Evolutionary conservation across 2,888 invertebrate genomes (phyloP).

Genomic region (Physocephala rufipes): DNA sequence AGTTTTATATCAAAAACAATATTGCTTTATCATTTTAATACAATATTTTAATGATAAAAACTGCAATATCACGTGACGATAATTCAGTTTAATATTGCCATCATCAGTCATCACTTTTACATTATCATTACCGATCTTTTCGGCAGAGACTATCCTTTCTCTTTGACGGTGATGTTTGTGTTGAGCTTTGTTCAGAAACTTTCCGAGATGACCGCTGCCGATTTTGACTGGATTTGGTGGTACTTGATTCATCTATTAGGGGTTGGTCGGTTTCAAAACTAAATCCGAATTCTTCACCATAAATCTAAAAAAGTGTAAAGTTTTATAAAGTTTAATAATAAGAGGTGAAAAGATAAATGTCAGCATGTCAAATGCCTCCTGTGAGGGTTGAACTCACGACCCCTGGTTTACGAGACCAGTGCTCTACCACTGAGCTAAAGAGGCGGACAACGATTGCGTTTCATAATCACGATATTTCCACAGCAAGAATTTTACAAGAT

Average conservation of each 20-base stretch:
- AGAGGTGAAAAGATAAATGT: neutral
- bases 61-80: too few species aligned
- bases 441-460: conserved; percentile 10
- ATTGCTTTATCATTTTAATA: neutral
- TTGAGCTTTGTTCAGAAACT: conserved; percentile 83
- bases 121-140: conserved; percentile 74
- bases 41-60: too few species aligned
- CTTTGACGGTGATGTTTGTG: conserved; percentile 79
- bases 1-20: neutral
- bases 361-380: conserved; percentile 50
- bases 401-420: conserved; percentile 62
- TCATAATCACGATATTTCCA: neutral
- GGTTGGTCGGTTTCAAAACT: conserved; percentile 69
- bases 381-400: conserved; percentile 62
- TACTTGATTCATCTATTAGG: conserved; percentile 58
- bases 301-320: conserved; percentile 69
- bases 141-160: conserved; percentile 80
- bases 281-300: conserved; percentile 85
- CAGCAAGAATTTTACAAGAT: too few species aligned
- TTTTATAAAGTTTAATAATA: neutral
- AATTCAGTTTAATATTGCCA: neutral
- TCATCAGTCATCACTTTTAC: neutral
- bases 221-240: conserved; percentile 55
- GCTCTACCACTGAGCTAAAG: conserved; percentile 62
- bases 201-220: conserved; percentile 71